Evolutionary conservation across 2,797 vertebrate genomes (phyloP).

Genomic region (Takifugu ocellatus): DNA sequence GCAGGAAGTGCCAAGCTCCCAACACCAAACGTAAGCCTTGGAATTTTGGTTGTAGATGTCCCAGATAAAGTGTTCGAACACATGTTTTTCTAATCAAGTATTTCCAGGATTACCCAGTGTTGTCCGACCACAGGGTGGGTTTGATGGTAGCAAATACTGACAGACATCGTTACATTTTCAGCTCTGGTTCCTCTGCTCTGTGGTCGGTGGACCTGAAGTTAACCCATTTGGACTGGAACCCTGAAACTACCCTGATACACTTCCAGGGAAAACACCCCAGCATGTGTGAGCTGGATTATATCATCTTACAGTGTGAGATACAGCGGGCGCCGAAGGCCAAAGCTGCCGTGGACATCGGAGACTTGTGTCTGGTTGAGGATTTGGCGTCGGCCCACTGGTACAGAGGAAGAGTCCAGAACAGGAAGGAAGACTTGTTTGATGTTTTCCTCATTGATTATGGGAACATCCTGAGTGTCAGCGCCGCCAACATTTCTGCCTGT

Average conservation of each 20-base stretch:
- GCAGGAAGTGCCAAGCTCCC: slow-evolving; percentile 23
- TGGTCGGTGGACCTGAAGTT: slow-evolving; percentile 82
- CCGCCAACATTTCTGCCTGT: slow-evolving; percentile 73
- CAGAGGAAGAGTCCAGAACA: slow-evolving; percentile 85
- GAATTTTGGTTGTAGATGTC: background rate
- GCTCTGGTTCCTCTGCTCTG: slow-evolving; percentile 41
- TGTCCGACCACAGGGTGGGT: too few species aligned
- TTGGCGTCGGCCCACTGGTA: slow-evolving; percentile 79
- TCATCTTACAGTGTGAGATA: slow-evolving; percentile 85
- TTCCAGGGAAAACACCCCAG: slow-evolving; percentile 82
- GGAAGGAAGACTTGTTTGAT: slow-evolving; percentile 65
- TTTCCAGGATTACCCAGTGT: too few species aligned
- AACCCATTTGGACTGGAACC: slow-evolving; percentile 79
- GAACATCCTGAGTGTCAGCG: slow-evolving; percentile 72
- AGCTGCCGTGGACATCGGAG: slow-evolving; percentile 67
- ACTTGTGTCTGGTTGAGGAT: slow-evolving; percentile 88
- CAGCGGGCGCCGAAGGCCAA: slow-evolving; percentile 78
- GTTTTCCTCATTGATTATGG: slow-evolving; percentile 86
- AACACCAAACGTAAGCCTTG: slow-evolving; percentile 47
- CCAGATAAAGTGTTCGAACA: too few species aligned
- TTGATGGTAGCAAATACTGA: background rate
- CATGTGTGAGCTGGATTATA: slow-evolving; percentile 86
- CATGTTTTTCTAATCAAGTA: too few species aligned
- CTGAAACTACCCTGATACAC: slow-evolving; percentile 78
- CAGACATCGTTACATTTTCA: slow-evolving; percentile 23